Conservation (phyloP, 2,113 vertebrate species). For the Hemiscyllium ocellatum region DNA sequence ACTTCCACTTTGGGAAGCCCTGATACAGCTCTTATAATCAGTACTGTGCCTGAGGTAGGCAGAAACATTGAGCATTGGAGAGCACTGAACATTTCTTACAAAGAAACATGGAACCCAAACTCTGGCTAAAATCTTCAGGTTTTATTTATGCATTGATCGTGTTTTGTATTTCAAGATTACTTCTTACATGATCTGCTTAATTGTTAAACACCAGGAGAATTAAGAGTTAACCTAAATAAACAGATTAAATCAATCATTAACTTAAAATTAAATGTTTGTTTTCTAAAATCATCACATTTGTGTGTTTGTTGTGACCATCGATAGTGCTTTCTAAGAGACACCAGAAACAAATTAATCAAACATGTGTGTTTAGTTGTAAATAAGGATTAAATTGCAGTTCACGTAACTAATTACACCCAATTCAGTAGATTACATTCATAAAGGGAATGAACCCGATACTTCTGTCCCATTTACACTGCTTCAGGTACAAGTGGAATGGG, state of each 20-base stretch:
- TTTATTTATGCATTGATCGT: not conserved
- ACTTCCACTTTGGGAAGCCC: no score
- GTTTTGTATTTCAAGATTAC: not conserved
- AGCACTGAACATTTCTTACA: not conserved
- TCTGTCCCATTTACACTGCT: not conserved
- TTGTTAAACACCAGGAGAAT: not conserved
- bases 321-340: not conserved
- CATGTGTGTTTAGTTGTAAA: not conserved
- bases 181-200: constrained; percentile 6
- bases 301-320: not conserved
- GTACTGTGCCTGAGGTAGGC: not conserved
- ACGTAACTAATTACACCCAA: not conserved
- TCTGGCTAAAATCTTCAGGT: not conserved
- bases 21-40: not conserved
- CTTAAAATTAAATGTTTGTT: not conserved
- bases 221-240: not conserved
- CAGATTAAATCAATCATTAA: not conserved
- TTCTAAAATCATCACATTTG: not conserved
- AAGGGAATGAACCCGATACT: not conserved
- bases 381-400: not conserved
- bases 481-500: not conserved
- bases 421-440: constrained; percentile 6
- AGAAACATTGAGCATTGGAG: not conserved
- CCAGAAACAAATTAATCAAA: constrained; percentile 7
- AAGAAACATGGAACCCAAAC: not conserved